Conservation (phyloP, 2,797 vertebrate species). For the Coregonus suidteri region DNA sequence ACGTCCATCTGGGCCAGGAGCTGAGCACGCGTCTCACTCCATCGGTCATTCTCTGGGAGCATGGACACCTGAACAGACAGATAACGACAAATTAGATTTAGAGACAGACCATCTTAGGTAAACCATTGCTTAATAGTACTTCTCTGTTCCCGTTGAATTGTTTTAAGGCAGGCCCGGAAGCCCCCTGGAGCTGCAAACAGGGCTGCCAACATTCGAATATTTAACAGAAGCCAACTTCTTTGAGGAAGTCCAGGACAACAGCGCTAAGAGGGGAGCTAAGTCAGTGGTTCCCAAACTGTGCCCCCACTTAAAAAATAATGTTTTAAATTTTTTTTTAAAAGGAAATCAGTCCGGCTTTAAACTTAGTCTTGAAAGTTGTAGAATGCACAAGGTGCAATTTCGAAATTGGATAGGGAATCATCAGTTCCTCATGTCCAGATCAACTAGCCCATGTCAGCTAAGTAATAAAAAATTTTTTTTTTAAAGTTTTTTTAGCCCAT, state of each 20-base stretch:
- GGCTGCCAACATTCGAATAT: neutral
- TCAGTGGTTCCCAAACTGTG: too few relatives aligned
- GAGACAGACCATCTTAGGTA: neutral
- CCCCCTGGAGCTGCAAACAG: neutral
- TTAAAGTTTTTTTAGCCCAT: too few relatives aligned
- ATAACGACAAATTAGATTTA: neutral
- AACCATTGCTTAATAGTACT: neutral
- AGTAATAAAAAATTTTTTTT: too few relatives aligned
- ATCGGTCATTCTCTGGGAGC: constrained; percentile 94
- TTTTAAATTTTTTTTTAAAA: too few relatives aligned
- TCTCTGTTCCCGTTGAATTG: neutral
- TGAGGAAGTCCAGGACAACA: neutral
- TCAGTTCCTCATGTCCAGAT: too few relatives aligned
- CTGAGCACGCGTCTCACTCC: constrained; percentile 96
- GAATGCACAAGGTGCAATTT: too few relatives aligned
- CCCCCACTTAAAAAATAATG: too few relatives aligned
- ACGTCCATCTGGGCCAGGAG: constrained; percentile 98
- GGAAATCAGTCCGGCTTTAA: too few relatives aligned
- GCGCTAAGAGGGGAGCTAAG: too few relatives aligned
- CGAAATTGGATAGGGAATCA: too few relatives aligned
- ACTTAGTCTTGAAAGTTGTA: too few relatives aligned
- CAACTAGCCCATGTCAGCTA: too few relatives aligned
- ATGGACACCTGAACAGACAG: constrained; percentile 85
- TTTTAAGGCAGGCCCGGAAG: neutral
- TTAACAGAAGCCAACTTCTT: neutral